Conservation (phyloP, 2,113 vertebrate species). For the Rynchops niger region DNA sequence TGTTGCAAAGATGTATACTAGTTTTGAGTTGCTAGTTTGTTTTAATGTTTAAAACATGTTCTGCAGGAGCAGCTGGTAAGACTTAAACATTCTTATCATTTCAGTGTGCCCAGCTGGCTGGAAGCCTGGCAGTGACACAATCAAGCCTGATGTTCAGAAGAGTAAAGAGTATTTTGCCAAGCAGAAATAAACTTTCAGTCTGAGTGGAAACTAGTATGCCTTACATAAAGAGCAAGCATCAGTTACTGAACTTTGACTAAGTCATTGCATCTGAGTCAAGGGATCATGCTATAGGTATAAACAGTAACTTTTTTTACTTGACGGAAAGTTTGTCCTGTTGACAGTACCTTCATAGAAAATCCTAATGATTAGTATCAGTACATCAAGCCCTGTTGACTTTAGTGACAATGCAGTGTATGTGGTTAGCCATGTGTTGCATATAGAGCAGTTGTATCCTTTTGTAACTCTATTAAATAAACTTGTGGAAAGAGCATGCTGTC, state of each 20-base stretch:
- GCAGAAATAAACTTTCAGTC: constrained; percentile 75
- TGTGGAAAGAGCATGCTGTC: constrained; percentile 38
- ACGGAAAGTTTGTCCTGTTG: constrained; percentile 46
- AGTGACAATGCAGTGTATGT: constrained; percentile 50
- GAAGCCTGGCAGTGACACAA: constrained; percentile 97
- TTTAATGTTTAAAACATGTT: neutral
- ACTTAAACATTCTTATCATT: constrained; percentile 57
- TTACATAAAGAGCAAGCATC: constrained; percentile 44
- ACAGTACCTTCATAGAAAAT: constrained; percentile 41
- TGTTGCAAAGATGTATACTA: neutral
- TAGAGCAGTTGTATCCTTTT: constrained; percentile 55
- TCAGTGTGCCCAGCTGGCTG: constrained; percentile 97
- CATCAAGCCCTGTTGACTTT: constrained; percentile 4
- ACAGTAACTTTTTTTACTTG: constrained; percentile 62
- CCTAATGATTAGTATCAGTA: constrained; percentile 29
- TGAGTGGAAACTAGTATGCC: constrained; percentile 43
- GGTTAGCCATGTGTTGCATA: constrained; percentile 33
- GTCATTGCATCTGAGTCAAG: constrained; percentile 41
- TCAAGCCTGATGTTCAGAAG: constrained; percentile 93
- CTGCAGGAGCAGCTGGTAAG: neutral
- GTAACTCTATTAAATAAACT: constrained; percentile 70
- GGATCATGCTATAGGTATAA: constrained; percentile 35
- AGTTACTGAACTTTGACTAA: constrained; percentile 57
- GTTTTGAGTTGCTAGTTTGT: neutral
- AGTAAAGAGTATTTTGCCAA: constrained; percentile 98